Base-by-base conservation (phyloP, 2,113 vertebrate genomes). In the Camelus dromedarius region DNA sequence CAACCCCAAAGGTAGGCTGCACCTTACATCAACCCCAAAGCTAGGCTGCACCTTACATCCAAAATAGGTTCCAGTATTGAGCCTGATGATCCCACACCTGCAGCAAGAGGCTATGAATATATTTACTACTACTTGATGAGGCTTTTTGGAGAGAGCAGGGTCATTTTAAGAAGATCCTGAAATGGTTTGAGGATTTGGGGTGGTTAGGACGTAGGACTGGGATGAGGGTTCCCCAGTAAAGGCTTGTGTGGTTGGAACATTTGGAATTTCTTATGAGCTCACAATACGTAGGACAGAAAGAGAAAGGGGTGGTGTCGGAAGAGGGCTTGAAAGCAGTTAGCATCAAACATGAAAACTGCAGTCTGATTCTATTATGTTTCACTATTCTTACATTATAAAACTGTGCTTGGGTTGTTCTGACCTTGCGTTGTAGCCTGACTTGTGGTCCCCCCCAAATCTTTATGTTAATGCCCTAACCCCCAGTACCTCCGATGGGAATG, bases 51-150 rank as follows among this genome's bases (percentile, higher is more conserved):
- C 6, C 50, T 70, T 19, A 70, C 7, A 32, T 4, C 20, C 14
- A 54, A 56, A 62, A 14, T 8, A 46, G 1, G 0, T 14, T 73
- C 16, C 5, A 20, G 1, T 32, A 42, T 48, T 5, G 54, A 84
- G 14, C 26, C 7, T 38, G 10, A 50, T 11, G 15, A 0, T 32
- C 2, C 19, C 3, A 38, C 3, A 32, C 3, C 1, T 32, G 3
- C 0, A 52, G 0, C 26, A 62, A 52, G 24, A 81, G 32, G 6
- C 3, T 60, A 28, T 10, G 54, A 18, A 32, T 1, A 24, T 4
- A 22, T 42, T 20, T 60, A 15, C 28, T 32, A 35, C 30, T 73
- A 85, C 16, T 35, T 81, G 24, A 19, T 35, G 24, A 93, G 19
- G 5, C 13, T 67, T 67, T 30, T 46, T 87, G 46, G 6, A 70